Percentiles rank a stretch among this genome's conserved stretches.
Evolutionary conservation across 2,888 invertebrate genomes (phyloP).

Genomic region (Neria commutata): DNA sequence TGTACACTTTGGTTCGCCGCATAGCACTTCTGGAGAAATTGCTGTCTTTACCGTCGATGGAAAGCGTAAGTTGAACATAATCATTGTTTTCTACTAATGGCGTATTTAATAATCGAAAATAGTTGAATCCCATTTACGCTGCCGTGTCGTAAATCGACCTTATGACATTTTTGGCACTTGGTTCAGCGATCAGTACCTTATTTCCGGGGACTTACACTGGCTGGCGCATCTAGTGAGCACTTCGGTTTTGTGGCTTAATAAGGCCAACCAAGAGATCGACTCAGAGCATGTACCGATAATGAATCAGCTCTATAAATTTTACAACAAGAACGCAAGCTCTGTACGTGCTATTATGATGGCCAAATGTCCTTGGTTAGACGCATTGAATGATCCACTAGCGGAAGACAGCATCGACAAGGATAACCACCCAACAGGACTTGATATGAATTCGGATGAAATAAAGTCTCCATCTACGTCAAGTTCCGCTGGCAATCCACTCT

Average conservation of each 20-base stretch:
- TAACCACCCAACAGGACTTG: not conserved
- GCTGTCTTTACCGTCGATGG: slow-evolving; percentile 78
- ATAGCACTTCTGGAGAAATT: slow-evolving; percentile 84
- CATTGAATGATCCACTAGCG: slow-evolving; percentile 50
- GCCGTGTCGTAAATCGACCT: slow-evolving; percentile 80
- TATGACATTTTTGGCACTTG: slow-evolving; percentile 90
- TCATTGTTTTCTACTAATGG: not conserved
- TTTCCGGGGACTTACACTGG: slow-evolving; percentile 84
- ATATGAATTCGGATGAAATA: not conserved
- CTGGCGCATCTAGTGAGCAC: slow-evolving; percentile 75
- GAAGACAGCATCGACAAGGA: slow-evolving; percentile 14
- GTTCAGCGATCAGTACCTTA: slow-evolving; percentile 80
- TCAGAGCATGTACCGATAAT: slow-evolving; percentile 81
- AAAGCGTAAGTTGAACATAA: slow-evolving; percentile 63
- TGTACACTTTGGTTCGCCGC: slow-evolving; percentile 76
- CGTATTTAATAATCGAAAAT: slow-evolving; percentile 17
- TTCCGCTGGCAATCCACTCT: slow-evolving; percentile 52
- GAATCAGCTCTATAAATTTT: slow-evolving; percentile 75
- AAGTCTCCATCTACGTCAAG: slow-evolving; percentile 25
- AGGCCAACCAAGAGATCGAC: slow-evolving; percentile 79
- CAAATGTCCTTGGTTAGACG: slow-evolving; percentile 66
- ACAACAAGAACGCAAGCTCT: slow-evolving; percentile 80
- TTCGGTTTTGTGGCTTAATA: slow-evolving; percentile 80
- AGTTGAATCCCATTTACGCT: slow-evolving; percentile 74
- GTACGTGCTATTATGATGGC: slow-evolving; percentile 79